phyloP scores from a whole-genome alignment of 2,797 vertebrate species.

The Gastrophryne carolinensis region DNA sequence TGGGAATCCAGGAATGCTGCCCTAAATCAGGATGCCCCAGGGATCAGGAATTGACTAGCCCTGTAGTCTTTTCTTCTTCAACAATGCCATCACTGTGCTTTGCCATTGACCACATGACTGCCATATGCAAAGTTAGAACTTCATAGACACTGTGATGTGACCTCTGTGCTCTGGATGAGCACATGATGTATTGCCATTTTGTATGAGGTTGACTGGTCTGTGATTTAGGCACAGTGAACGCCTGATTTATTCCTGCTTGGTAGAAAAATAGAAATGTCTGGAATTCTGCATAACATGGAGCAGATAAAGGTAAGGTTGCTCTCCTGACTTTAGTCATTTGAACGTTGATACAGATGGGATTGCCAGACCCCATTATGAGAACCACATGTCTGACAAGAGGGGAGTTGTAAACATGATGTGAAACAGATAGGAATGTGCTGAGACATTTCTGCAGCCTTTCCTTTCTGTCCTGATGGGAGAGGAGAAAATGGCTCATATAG shows the following conservation, averaged over 20 bases:
- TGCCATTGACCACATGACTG: too few relatives aligned
- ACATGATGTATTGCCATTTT: neutral
- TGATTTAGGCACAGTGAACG: neutral
- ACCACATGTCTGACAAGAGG: slow-evolving; percentile 46
- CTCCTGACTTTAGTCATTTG: neutral
- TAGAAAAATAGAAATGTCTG: neutral
- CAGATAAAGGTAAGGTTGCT: neutral
- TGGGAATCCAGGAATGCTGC: too few relatives aligned
- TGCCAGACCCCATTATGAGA: slow-evolving; percentile 32
- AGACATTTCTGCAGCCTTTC: neutral
- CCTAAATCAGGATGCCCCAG: too few relatives aligned
- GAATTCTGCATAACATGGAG: neutral
- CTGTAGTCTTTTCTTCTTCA: too few relatives aligned
- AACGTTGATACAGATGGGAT: slow-evolving; percentile 17
- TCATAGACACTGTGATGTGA: too few relatives aligned
- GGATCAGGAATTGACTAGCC: too few relatives aligned
- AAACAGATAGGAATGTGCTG: slow-evolving; percentile 39
- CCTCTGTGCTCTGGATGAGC: too few relatives aligned
- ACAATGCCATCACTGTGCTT: too few relatives aligned
- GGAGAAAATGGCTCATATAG: neutral
- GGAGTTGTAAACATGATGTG: slow-evolving; percentile 47
- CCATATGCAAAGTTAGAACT: too few relatives aligned
- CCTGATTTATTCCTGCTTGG: neutral
- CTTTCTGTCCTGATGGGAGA: neutral
- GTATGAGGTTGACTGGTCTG: neutral